phyloP scores from a whole-genome alignment of 1,140 invertebrate species.

The Mya arenaria region DNA sequence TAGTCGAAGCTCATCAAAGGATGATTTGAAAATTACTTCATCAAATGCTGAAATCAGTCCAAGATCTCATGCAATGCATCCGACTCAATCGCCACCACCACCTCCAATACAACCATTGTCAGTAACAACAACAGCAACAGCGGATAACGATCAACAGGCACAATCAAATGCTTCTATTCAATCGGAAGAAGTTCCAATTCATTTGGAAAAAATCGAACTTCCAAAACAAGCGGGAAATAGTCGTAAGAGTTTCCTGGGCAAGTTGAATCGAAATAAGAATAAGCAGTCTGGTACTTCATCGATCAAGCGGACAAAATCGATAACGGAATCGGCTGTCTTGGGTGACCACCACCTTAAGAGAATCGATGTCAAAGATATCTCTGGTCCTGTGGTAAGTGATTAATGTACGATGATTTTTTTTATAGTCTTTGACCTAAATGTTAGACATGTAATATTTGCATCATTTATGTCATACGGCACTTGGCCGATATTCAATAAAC shows the following conservation, averaged over 20 bases:
- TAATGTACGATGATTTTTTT: too few species aligned
- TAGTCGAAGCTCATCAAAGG: slow-evolving; percentile 31
- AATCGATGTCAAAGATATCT: slow-evolving; percentile 75
- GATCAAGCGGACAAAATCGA: slow-evolving; percentile 75
- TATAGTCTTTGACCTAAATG: too few species aligned
- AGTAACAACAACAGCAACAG: slow-evolving; percentile 29
- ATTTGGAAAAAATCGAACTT: slow-evolving; percentile 74
- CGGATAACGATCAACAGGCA: too few species aligned
- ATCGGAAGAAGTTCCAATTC: slow-evolving; percentile 15
- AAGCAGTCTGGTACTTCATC: slow-evolving; percentile 69
- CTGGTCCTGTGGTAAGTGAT: slow-evolving; percentile 76
- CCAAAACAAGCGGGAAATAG: slow-evolving; percentile 63
- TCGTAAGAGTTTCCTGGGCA: slow-evolving; percentile 74
- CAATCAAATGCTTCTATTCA: slow-evolving; percentile 1
- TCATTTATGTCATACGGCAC: too few species aligned
- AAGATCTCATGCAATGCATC: slow-evolving; percentile 16
- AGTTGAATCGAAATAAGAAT: slow-evolving; percentile 69
- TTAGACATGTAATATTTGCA: too few species aligned
- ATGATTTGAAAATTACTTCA: slow-evolving; percentile 39
- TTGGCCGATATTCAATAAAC: not conserved
- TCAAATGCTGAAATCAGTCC: slow-evolving; percentile 1
- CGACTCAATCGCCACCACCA: slow-evolving; percentile 2
- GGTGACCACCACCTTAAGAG: slow-evolving; percentile 69
- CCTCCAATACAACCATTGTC: slow-evolving; percentile 23
- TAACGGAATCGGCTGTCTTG: slow-evolving; percentile 67